Percentiles rank a stretch among this genome's conserved stretches.
These are phyloP conservation scores for Ciconia maguari DNA, from an alignment of 2,113 vertebrate genomes.

Conservation along the genomic window DNA sequence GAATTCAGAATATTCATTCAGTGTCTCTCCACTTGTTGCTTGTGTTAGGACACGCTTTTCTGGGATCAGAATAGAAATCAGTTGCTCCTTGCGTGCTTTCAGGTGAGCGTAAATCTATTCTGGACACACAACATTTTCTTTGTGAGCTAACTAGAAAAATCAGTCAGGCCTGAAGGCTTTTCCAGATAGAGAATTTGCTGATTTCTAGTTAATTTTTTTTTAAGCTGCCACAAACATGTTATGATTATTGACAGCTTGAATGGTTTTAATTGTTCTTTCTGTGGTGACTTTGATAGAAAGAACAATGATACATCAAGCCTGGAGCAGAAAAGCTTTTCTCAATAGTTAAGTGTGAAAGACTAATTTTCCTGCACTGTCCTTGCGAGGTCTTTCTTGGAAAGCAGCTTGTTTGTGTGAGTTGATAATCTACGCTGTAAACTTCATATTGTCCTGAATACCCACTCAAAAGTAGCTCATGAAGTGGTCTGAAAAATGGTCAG, in stretches of 20 bases:
- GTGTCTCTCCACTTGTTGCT: neutral
- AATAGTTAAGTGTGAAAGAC: neutral
- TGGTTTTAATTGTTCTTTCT: neutral
- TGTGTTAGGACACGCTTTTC: neutral
- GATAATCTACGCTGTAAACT: neutral
- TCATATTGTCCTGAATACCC: neutral
- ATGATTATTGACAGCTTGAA: neutral
- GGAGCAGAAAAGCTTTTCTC: neutral
- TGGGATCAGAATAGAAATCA: neutral
- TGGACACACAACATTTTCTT: neutral
- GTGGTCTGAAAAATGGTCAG: neutral
- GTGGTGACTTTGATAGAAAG: neutral
- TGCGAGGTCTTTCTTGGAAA: neutral
- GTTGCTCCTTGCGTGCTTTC: neutral
- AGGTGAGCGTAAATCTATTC: neutral
- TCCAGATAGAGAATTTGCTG: neutral
- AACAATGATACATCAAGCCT: neutral
- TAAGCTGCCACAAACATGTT: neutral
- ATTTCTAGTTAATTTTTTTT: neutral
- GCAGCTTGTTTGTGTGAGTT: neutral
- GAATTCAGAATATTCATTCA: neutral
- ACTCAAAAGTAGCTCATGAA: neutral
- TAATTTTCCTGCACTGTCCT: neutral
- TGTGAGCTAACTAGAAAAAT: neutral
- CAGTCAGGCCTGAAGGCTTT: neutral